Evolutionary conservation across 2,797 vertebrate species (phyloP), one percentile per base, ranked within the genome.

Genomic region (Molossus alvarezi): DNA sequence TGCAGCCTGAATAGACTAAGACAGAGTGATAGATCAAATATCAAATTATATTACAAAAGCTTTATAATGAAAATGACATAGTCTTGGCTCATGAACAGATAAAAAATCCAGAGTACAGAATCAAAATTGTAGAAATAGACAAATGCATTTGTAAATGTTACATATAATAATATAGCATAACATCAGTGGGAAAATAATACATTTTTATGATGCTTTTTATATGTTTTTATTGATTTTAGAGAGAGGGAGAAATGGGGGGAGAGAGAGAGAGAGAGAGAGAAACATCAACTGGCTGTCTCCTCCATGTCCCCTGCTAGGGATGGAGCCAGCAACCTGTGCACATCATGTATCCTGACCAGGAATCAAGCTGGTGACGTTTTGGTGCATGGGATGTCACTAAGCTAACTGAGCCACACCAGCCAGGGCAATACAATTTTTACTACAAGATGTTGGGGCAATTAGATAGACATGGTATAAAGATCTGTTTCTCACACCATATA

Each of bases 41-140:
- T 51, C 48, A 69, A 83, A 92, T 73, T 2, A 6, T 17, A 21
- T 67, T 76, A 13, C 82, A n/a, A 89, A 73, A 65, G 9, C 18
- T 89, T 1, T 75, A 33, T 21, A 53, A 71, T 33, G 86, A 71
- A 94, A 90, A 69, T 75, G 29, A 1, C 29, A 21, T 57, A 10
- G 8, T 41, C 87, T 90, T 69, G 4, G 15, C 83, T 83, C 60
- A 79, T n/a, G 2, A 69, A 41, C 23, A 87, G 21, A 57, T 53
- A 72, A 93, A 95, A 95, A 37, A 15, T 48, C 3, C 48, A 82
- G 7, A 6, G 9, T 53, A 64, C 2, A 90, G 25, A 92, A 95
- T 69, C n/a, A 90, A 85, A 90, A 71, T 80, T 84, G 20, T 73
- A 80, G 82, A 88, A 93, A 41, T 17, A 86, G 64, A 88, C 41